Conservation (phyloP, 64 coral and sea anemone genomes). For the Hydrozoanthus tunicans region DNA sequence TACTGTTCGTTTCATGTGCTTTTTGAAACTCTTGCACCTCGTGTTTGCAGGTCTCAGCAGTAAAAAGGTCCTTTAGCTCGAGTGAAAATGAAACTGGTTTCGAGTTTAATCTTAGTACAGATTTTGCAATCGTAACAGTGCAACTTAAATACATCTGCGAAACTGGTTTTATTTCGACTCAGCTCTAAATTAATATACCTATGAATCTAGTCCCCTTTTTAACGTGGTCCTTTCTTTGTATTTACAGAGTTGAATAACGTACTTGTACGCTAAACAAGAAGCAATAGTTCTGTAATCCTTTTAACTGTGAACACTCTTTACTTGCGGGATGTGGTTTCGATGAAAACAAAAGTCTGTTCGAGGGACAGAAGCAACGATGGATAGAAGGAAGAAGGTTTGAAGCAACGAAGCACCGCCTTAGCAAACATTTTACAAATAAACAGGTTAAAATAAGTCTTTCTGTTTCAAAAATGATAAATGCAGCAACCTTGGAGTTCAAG, state of each 20-base stretch:
- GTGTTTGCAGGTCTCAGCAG: background rate
- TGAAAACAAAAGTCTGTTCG: conserved; percentile 5
- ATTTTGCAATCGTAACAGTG: background rate
- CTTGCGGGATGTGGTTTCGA: conserved; percentile 40
- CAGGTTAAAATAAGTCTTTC: background rate
- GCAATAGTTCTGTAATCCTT: background rate
- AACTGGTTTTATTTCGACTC: conserved; percentile 13
- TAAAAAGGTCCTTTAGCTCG: background rate
- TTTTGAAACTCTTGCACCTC: background rate
- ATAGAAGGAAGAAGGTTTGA: background rate
- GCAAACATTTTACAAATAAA: background rate
- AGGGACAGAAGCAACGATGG: background rate
- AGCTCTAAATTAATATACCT: background rate
- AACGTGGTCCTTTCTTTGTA: background rate
- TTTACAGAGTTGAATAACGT: conserved; percentile 27
- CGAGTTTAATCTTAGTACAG: background rate
- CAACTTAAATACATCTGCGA: background rate
- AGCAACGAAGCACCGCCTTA: background rate
- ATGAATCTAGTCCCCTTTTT: background rate
- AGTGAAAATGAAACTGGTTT: background rate
- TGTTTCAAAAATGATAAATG: background rate
- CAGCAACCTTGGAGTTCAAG: background rate
- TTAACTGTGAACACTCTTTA: conserved; percentile 6
- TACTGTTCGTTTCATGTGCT: background rate
- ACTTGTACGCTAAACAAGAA: conserved; percentile 36